Evolutionary conservation across 2,888 invertebrate species (phyloP).

Genomic region (Conops quadrifasciatus): DNA sequence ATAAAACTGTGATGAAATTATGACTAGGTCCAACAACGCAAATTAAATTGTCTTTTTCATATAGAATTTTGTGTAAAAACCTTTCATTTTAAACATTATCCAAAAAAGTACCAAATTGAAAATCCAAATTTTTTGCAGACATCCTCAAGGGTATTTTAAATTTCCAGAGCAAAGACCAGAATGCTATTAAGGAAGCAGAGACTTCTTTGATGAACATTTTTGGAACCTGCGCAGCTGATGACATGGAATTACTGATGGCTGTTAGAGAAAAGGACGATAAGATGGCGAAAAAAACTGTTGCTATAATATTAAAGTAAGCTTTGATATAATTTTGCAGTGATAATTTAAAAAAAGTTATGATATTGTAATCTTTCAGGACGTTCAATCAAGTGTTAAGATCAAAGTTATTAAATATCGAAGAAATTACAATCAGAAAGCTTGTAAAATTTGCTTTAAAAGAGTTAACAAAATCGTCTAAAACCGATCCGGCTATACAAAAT

Average conservation of each 20-base stretch:
- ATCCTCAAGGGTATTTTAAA: too few relatives aligned
- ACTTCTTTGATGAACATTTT: not conserved
- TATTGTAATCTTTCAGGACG: not conserved
- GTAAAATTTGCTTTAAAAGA: not conserved
- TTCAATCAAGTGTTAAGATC: not conserved
- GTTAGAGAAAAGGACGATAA: not conserved
- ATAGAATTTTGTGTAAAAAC: too few relatives aligned
- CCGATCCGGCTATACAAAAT: not conserved
- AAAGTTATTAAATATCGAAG: not conserved
- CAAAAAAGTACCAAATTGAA: too few relatives aligned
- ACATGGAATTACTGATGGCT: not conserved
- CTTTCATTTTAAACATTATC: too few relatives aligned
- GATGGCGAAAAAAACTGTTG: not conserved
- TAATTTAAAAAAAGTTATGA: not conserved
- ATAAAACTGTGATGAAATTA: too few relatives aligned
- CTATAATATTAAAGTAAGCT: not conserved
- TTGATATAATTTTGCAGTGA: too few relatives aligned
- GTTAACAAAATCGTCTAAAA: not conserved
- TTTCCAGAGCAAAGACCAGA: not conserved
- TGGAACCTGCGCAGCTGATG: not conserved
- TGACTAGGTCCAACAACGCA: too few relatives aligned
- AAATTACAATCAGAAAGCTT: not conserved
- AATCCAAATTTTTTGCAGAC: too few relatives aligned
- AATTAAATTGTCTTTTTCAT: too few relatives aligned
- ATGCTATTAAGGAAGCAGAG: too few relatives aligned